These are phyloP conservation scores for Salvelinus alpinus DNA, from an alignment of 2,113 vertebrate species.

Conservation along the genomic window DNA sequence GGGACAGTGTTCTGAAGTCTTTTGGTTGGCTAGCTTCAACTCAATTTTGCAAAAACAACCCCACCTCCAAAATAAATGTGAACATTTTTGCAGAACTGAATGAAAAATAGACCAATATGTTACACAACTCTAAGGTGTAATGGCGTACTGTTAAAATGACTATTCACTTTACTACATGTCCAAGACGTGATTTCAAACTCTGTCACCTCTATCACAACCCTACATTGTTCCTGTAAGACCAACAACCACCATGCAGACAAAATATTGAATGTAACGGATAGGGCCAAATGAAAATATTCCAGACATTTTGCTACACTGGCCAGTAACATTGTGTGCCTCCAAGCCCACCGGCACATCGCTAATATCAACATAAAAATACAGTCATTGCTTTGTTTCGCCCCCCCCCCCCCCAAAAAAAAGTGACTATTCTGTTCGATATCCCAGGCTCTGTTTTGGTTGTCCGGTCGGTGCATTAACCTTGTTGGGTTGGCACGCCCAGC, in stretches of 20 bases:
- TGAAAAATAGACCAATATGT: constrained; percentile 18
- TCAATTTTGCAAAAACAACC: not conserved
- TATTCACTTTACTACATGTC: not conserved
- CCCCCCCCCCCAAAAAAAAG: not conserved
- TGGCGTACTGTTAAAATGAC: too few relatives aligned
- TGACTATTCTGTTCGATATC: constrained; percentile 16
- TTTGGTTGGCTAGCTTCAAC: not conserved
- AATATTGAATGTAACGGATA: constrained; percentile 60
- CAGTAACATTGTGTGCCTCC: not conserved
- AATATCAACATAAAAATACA: not conserved
- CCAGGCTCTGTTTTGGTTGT: constrained; percentile 36
- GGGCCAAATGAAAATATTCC: constrained; percentile 59
- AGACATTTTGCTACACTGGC: constrained; percentile 36
- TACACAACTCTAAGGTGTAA: not conserved
- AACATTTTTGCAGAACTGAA: constrained; percentile 26
- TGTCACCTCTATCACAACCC: constrained; percentile 30
- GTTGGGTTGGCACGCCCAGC: constrained; percentile 38
- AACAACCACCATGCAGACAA: constrained; percentile 52
- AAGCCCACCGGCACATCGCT: not conserved
- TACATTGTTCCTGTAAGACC: constrained; percentile 59
- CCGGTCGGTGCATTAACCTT: constrained; percentile 9
- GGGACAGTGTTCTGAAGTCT: constrained; percentile 5
- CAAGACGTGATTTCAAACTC: constrained; percentile 39
- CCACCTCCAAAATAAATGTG: constrained; percentile 34
- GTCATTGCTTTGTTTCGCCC: not conserved